These are phyloP conservation scores for Vanessa atalanta DNA, from an alignment of 1,140 invertebrate species.

Conservation along the genomic window DNA sequence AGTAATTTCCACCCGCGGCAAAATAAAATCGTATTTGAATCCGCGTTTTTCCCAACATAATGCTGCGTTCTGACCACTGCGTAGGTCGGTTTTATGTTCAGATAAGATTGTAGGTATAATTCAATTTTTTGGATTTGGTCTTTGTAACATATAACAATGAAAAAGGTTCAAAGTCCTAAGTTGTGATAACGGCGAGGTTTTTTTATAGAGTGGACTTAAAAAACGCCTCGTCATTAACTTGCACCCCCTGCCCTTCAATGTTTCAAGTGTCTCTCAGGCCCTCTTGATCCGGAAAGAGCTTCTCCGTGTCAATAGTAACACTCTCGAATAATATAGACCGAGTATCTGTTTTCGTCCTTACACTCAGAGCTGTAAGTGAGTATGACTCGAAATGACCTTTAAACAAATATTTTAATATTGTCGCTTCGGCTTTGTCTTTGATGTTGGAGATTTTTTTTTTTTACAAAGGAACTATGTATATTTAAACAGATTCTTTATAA, in stretches of 20 bases:
- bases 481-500: no score
- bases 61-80: no score
- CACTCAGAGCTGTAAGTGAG: slow-evolving; percentile 14
- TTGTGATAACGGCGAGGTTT: slow-evolving; percentile 33
- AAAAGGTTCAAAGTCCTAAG: slow-evolving; percentile 27
- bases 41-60: no score
- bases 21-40: no score
- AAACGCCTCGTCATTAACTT: slow-evolving; percentile 44
- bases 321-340: slow-evolving; percentile 42
- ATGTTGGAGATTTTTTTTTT: no score
- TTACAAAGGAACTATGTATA: no score
- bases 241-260: slow-evolving; percentile 37
- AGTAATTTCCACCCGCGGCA: no score
- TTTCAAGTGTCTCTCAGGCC: slow-evolving; percentile 35
- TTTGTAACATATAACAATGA: slow-evolving; percentile 1
- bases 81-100: no score
- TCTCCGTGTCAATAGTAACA: slow-evolving; percentile 58
- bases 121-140: not conserved
- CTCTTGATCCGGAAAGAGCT: slow-evolving; percentile 48
- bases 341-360: slow-evolving; percentile 26
- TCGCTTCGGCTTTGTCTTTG: not conserved
- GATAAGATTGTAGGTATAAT: not conserved
- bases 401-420: slow-evolving; percentile 1
- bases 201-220: slow-evolving; percentile 34
- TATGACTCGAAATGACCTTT: slow-evolving; percentile 8